Conservation (phyloP, 2,888 invertebrate species). For the Agrotis puta region DNA sequence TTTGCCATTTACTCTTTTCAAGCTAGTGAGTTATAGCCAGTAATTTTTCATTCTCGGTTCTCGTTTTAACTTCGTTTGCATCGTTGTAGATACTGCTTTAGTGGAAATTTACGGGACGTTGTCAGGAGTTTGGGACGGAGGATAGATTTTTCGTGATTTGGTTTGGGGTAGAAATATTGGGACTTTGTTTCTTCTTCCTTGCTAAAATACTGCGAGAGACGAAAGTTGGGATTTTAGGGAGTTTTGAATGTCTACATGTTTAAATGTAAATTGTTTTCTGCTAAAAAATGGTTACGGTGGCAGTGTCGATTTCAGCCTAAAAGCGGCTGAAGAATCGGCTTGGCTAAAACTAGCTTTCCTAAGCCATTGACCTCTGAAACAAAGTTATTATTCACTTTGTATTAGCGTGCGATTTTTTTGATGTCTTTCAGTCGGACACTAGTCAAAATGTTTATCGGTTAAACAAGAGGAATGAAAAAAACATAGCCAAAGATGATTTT, state of each 20-base stretch:
- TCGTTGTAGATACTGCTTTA: constrained; percentile 60
- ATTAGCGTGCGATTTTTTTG: too few species aligned
- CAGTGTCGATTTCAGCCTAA: neutral
- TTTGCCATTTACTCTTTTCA: constrained; percentile 77
- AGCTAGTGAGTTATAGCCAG: constrained; percentile 75
- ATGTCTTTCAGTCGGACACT: too few species aligned
- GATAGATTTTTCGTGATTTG: constrained; percentile 21
- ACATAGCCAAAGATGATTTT: neutral
- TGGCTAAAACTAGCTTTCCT: neutral
- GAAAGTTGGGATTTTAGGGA: too few species aligned
- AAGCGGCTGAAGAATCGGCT: neutral
- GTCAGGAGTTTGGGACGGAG: constrained; percentile 4
- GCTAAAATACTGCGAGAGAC: too few species aligned
- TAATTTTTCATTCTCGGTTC: constrained; percentile 76
- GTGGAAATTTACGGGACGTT: constrained; percentile 45
- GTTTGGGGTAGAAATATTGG: neutral
- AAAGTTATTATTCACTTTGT: neutral
- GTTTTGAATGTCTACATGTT: too few species aligned
- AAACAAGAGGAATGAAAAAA: too few species aligned
- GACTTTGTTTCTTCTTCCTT: too few species aligned
- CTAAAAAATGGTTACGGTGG: too few species aligned
- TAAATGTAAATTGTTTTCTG: neutral
- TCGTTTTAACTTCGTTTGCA: constrained; percentile 70
- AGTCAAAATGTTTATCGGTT: too few species aligned
- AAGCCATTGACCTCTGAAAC: neutral